phyloP scores from a whole-genome alignment of 2,113 vertebrate species.

The Hemiprocne comata region DNA sequence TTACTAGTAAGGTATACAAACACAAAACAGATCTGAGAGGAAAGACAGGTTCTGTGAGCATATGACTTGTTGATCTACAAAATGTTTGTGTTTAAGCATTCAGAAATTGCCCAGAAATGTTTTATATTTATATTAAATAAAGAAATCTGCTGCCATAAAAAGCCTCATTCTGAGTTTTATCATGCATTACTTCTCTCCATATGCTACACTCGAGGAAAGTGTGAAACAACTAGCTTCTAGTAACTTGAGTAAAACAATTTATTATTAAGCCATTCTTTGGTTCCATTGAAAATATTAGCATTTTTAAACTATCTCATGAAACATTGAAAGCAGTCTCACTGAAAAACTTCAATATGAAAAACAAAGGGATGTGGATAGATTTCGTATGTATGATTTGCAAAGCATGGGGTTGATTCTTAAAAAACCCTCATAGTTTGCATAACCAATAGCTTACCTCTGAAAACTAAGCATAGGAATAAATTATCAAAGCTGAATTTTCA shows the following conservation, averaged over 20 bases:
- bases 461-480: neutral
- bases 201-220: neutral
- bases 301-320: neutral
- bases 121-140: neutral
- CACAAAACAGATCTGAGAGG: neutral
- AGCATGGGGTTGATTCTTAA: neutral
- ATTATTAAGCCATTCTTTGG: neutral
- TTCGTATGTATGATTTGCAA: neutral
- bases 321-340: neutral
- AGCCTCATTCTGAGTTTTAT: slow-evolving; percentile 6
- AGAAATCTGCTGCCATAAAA: neutral
- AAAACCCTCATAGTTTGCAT: rapidly evolving
- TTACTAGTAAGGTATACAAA: neutral
- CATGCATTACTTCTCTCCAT: neutral
- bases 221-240: neutral
- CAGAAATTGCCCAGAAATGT: neutral
- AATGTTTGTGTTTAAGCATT: neutral
- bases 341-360: neutral
- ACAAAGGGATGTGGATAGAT: neutral
- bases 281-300: neutral
- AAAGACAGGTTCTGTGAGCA: neutral
- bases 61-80: neutral
- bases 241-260: neutral
- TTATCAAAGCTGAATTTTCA: neutral
- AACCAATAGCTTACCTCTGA: neutral